Evolutionary conservation across 2,797 vertebrate species (phyloP), one percentile per base, ranked within the genome.

Genomic region (Hozukius guyotensis): DNA sequence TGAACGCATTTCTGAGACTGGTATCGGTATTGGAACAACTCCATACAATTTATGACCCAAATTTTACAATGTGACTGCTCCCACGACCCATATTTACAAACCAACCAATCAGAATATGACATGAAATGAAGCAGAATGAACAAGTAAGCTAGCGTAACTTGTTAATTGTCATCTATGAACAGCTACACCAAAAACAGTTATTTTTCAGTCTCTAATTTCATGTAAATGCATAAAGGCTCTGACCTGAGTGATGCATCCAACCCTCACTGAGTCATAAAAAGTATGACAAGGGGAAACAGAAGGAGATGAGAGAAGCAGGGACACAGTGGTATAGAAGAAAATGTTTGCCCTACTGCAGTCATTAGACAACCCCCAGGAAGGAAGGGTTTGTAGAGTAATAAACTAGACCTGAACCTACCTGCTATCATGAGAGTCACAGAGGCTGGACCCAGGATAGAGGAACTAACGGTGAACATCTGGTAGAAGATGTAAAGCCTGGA

Each of bases 401-500:
- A 38, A 74, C 12, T 59, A 62, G 29, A 75, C 18, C 3, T 67
- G 20, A 76, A 74, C 77, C 16, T 73, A 96, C 96, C 95, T 93
- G 96, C 96, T 61, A 96, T 93, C 96, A 97, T 97, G 53, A 97
- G 91, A 63, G 95, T 95, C 61, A 96, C 96, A 62, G 96, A 96
- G 11, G 96, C 96, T 4, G 96, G 96, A 61, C 96, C 96, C n/a
- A 97, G 94, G 80, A 97, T 96, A 11, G 96, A 97, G 53, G 96
- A 96, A 53, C 93, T 89, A 66, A 96, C 96, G 5, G 95, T 93
- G 68, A 97, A 94, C 92, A 93, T 93, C 82, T 94, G 93, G 81
- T 94, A 94, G 16, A 96, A 76, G 77, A 97, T 95, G 79, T 96
- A 97, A 56, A 94, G 75, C 53, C 87, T 79, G 52, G 96, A 97